Percentiles rank a stretch among this genome's conserved stretches.
These are phyloP conservation scores for Lutjanus erythropterus DNA, from an alignment of 2,113 vertebrate species.

Conservation along the genomic window DNA sequence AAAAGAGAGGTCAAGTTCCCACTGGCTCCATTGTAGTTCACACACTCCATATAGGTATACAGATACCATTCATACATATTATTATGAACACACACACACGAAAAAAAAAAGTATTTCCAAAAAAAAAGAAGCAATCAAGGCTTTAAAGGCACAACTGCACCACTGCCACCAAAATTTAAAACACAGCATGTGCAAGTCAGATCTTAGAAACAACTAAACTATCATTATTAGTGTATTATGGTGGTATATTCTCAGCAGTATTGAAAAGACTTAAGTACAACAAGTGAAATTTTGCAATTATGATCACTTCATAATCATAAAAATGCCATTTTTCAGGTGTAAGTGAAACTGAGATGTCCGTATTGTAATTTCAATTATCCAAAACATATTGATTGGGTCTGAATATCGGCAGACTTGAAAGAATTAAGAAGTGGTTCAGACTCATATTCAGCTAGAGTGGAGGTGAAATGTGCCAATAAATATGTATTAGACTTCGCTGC, in stretches of 20 bases:
- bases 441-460: constrained; percentile 66
- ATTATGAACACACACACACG: not conserved
- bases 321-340: not conserved
- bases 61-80: too few relatives aligned
- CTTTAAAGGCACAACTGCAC: not conserved
- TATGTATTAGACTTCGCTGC: constrained; percentile 76
- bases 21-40: too few relatives aligned
- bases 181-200: too few relatives aligned
- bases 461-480: constrained; percentile 80
- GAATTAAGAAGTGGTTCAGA: constrained; percentile 44
- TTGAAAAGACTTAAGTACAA: not conserved
- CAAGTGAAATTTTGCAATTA: not conserved
- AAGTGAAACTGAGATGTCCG: not conserved
- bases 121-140: not conserved
- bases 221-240: not conserved
- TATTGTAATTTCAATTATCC: constrained; percentile 1
- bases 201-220: not conserved
- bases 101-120: not conserved
- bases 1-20: too few relatives aligned
- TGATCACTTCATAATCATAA: not conserved
- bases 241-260: not conserved
- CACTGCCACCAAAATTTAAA: not conserved
- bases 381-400: not conserved
- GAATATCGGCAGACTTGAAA: constrained; percentile 24
- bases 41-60: too few relatives aligned